Conservation (phyloP, 2,888 invertebrate genomes). For the Pheosia gnoma region DNA sequence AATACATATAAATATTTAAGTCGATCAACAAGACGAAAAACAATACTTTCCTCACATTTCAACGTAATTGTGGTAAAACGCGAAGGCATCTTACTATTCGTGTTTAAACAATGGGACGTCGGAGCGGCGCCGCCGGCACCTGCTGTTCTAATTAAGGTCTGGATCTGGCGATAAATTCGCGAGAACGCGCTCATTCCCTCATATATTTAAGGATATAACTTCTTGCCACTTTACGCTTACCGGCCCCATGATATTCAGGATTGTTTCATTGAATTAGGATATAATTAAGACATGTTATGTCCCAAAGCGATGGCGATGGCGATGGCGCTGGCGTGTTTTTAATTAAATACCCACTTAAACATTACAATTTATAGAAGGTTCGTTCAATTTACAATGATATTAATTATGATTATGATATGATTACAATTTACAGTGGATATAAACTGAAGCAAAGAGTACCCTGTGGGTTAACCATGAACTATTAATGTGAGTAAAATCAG, state of each 20-base stretch:
- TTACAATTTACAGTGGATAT: too few relatives aligned
- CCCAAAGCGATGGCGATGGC: slow-evolving; percentile 10
- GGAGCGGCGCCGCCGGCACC: slow-evolving; percentile 36
- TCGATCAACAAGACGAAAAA: neutral
- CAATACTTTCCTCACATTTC: neutral
- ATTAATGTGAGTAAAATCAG: too few relatives aligned
- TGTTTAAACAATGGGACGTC: slow-evolving; percentile 17
- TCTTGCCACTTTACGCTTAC: slow-evolving; percentile 32
- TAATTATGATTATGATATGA: too few relatives aligned
- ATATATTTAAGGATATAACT: slow-evolving; percentile 27
- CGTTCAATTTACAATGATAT: too few relatives aligned
- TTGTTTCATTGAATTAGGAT: slow-evolving; percentile 32
- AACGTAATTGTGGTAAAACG: neutral
- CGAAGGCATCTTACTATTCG: neutral
- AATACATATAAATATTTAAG: too few relatives aligned
- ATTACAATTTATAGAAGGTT: too few relatives aligned
- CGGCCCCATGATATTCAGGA: slow-evolving; percentile 29
- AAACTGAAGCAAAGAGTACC: too few relatives aligned
- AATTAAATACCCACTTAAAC: neutral
- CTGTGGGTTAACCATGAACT: too few relatives aligned
- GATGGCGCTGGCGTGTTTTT: slow-evolving; percentile 19
- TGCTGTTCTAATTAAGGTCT: slow-evolving; percentile 48
- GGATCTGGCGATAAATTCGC: slow-evolving; percentile 35
- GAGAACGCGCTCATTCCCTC: slow-evolving; percentile 19
- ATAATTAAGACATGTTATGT: slow-evolving; percentile 29